Conservation (phyloP, 2,888 invertebrate species). For the Cynaeus angustus region DNA sequence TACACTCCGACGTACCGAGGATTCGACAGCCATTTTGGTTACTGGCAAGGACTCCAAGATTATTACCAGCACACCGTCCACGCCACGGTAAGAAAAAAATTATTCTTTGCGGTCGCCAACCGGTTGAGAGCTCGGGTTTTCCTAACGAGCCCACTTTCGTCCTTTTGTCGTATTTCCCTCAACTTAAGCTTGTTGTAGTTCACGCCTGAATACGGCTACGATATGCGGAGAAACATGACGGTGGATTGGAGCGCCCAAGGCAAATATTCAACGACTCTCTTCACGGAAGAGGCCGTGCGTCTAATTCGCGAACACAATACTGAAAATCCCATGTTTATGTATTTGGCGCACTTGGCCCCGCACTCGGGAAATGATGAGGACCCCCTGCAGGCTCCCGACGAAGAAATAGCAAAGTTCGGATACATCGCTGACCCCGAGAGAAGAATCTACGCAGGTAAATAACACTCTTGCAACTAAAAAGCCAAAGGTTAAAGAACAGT, state of each 20-base stretch:
- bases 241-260: constrained; percentile 75
- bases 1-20: constrained; percentile 85
- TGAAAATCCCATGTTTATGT: constrained; percentile 78
- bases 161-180: constrained; percentile 16
- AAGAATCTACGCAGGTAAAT: constrained; percentile 82
- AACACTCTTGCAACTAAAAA: no score
- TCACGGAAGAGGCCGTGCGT: constrained; percentile 78
- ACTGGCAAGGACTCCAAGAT: constrained; percentile 87
- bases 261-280: constrained; percentile 79
- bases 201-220: constrained; percentile 73
- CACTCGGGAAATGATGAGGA: constrained; percentile 79
- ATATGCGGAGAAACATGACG: constrained; percentile 77
- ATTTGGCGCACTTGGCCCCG: constrained; percentile 80
- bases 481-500: background rate
- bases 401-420: constrained; percentile 79
- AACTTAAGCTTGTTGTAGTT: constrained; percentile 63
- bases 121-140: constrained; percentile 9
- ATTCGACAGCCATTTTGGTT: constrained; percentile 89
- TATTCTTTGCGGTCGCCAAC: background rate
- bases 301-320: constrained; percentile 75
- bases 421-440: constrained; percentile 80
- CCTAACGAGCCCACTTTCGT: background rate
- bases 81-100: constrained; percentile 69
- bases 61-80: constrained; percentile 81
- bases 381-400: constrained; percentile 83